phyloP scores from a whole-genome alignment of 1,140 invertebrate species.

The Acromyrmex echinatior region DNA sequence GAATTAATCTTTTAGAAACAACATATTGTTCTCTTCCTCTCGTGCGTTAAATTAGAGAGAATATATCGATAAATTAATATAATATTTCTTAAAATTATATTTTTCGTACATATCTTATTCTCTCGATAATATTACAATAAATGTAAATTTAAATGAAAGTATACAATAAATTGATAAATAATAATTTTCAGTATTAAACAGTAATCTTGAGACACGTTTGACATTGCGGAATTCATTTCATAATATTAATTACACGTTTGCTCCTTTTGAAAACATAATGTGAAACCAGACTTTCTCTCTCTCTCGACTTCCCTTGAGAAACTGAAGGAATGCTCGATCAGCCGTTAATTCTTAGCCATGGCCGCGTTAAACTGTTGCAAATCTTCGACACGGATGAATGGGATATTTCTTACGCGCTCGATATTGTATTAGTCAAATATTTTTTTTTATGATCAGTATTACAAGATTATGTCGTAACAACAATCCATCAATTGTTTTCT shows the following conservation, averaged over 20 bases:
- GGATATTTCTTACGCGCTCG: conserved; percentile 23
- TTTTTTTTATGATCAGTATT: conserved; percentile 2
- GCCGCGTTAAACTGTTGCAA: conserved; percentile 59
- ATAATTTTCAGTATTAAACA: conserved; percentile 38
- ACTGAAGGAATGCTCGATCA: conserved; percentile 55
- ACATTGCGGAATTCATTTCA: conserved; percentile 74
- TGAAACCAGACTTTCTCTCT: conserved; percentile 74
- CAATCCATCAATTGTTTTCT: conserved; percentile 4
- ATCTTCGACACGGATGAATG: conserved; percentile 56
- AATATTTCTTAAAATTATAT: background rate
- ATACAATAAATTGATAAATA: background rate
- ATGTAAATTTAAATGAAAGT: conserved; percentile 5
- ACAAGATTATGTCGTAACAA: conserved; percentile 16
- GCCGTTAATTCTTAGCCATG: conserved; percentile 36
- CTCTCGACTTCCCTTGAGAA: conserved; percentile 62
- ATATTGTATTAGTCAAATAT: conserved; percentile 23
- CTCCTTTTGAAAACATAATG: conserved; percentile 62
- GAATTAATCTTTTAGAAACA: background rate
- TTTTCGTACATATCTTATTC: background rate
- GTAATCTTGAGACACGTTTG: conserved; percentile 60
- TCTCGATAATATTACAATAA: too few species aligned
- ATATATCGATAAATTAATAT: background rate
- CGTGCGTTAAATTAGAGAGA: too few species aligned
- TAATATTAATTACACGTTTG: conserved; percentile 73
- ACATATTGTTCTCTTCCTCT: too few species aligned